Evolutionary conservation across 2,888 invertebrate genomes (phyloP), one percentile per base, ranked within the genome.

Genomic region (Temnothorax unifasciatus): DNA sequence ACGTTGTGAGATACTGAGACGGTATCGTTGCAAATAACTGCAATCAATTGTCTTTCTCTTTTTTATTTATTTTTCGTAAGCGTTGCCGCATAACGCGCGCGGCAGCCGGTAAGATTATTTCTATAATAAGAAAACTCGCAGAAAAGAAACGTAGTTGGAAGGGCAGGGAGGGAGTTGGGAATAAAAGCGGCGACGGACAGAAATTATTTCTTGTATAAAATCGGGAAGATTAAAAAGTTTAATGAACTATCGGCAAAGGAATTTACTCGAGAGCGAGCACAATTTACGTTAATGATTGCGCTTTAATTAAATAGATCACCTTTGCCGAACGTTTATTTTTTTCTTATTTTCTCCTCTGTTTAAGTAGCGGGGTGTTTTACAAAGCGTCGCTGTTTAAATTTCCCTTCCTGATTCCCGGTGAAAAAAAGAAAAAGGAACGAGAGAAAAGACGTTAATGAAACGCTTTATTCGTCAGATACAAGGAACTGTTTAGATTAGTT

Each of bases 151-250:
- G 57, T 29, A 0, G 34, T n/a, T n/a, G 34, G 44, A 25, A 6
- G 34, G 34, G 6, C 5, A 6, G 6, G 34, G 13, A 29, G 44
- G 13, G 29, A 34, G 41, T 52, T 38, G 11, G 38, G 47, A 38
- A 74, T 73, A 59, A 47, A 57, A 47, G 59, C 34, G 47, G 34
- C 75, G 59, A 81, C 59, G 79, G 5, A 18, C 59, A 57, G 54
- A 79, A 79, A 79, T 73, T 74, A 74, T 59, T 74, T 74, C 79
- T 74, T 75, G 59, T 59, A 75, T 59, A 75, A 74, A 81, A 74
- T 81, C 75, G 47, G 47, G 21, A 41, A 59, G 59, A 81, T 81
- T 81, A 75, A 73, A 79, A 81, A 75, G 79, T 81, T 81, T 75
- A 59, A 81, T 74, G 75, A 81, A 75, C 59, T 75, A 81, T 81